These are phyloP conservation scores for Trachythela sp. DNA, from an alignment of 64 coral and sea anemone species.

Conservation along the genomic window DNA sequence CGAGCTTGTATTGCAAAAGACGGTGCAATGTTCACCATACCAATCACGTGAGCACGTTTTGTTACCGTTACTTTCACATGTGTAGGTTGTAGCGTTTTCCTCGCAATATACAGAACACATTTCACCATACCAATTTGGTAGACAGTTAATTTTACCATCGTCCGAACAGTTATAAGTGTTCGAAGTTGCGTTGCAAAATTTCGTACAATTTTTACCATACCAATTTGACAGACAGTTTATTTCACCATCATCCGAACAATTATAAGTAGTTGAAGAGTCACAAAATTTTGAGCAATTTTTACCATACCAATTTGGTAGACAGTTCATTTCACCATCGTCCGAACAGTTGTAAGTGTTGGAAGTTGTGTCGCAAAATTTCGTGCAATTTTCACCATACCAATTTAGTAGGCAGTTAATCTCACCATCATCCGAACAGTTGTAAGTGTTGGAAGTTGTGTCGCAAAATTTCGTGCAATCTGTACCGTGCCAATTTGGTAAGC, in stretches of 20 bases:
- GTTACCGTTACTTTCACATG: neutral
- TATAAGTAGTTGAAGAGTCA: too few species aligned
- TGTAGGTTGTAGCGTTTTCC: neutral
- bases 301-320: slow-evolving; percentile 4
- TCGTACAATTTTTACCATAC: neutral
- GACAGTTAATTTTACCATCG: neutral
- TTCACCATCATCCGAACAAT: too few species aligned
- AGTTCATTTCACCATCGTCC: neutral
- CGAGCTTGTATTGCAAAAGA: neutral
- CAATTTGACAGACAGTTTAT: neutral
- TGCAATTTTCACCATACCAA: too few species aligned
- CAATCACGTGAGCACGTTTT: neutral
- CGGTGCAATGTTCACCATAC: neutral
- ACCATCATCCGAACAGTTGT: neutral
- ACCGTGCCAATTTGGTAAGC: neutral
- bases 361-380: too few species aligned
- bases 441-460: neutral
- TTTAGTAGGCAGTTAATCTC: neutral
- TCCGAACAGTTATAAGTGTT: neutral
- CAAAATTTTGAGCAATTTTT: slow-evolving; percentile 7
- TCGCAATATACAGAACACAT: neutral
- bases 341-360: too few species aligned
- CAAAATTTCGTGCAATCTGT: neutral
- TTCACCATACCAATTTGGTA: neutral
- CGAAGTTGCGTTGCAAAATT: neutral